A percentile compares a stretch with the other conserved stretches of the same genome.
Conservation (phyloP, 2,797 vertebrate genomes). For the Clangula hyemalis region DNA sequence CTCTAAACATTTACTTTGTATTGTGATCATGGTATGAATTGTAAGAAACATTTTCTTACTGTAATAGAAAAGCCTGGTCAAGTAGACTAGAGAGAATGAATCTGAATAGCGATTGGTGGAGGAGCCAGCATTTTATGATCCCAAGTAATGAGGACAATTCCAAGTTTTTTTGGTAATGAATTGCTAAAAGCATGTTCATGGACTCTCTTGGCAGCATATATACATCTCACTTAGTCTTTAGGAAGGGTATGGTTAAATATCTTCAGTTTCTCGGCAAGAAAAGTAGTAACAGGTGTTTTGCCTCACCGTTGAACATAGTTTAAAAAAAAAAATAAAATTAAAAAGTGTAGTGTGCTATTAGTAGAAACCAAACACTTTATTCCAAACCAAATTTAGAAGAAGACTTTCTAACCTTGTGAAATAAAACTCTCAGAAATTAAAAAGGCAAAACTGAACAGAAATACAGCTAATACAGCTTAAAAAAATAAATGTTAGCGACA, state of each 20-base stretch:
- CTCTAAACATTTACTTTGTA: neutral
- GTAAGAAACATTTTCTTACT: slow-evolving; percentile 1
- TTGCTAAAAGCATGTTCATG: neutral
- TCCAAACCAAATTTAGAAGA: neutral
- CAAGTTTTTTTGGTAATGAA: neutral
- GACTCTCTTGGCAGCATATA: neutral
- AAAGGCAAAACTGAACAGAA: neutral
- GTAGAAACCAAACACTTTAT: slow-evolving; percentile 9
- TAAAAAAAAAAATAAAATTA: neutral
- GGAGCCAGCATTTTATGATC: neutral
- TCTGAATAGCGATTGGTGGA: neutral
- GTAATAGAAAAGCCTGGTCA: neutral
- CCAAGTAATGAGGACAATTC: neutral
- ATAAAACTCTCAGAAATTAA: neutral
- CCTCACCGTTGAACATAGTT: neutral
- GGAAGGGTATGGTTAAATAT: neutral
- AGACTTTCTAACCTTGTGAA: neutral
- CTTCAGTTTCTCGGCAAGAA: neutral
- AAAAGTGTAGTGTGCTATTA: neutral
- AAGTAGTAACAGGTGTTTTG: slow-evolving; percentile 48
- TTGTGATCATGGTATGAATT: neutral
- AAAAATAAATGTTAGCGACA: neutral
- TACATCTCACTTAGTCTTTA: neutral
- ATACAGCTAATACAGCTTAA: neutral
- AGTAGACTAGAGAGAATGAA: neutral